Evolutionary conservation across 2,113 vertebrate species (phyloP).

Genomic region (Brachionichthys hirsutus): DNA sequence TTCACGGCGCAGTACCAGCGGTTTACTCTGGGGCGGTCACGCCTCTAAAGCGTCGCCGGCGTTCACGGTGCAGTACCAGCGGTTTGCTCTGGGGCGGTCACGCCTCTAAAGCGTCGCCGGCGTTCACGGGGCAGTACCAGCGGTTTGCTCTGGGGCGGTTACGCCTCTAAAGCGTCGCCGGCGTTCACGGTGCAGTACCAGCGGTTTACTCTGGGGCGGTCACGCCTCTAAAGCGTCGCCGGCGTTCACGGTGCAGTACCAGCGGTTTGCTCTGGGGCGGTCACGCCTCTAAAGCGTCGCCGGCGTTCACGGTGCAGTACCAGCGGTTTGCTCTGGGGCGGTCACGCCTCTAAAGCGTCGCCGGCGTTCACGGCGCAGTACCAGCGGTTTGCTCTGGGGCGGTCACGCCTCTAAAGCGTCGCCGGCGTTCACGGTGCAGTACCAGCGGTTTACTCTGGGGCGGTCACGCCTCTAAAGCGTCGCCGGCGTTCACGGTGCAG

Average conservation of each 20-base stretch:
- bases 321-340: neutral
- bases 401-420: slow-evolving; percentile 37
- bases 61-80: no score
- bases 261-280: slow-evolving; percentile 1
- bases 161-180: slow-evolving; percentile 37
- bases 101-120: slow-evolving; percentile 37
- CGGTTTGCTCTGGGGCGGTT: no score
- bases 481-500: slow-evolving; percentile 4
- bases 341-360: slow-evolving; percentile 40
- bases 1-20: no score
- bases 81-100: slow-evolving; percentile 9
- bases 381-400: neutral
- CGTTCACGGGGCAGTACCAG: no score
- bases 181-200: no score
- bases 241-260: no score
- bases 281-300: slow-evolving; percentile 40
- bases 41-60: slow-evolving; percentile 37
- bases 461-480: slow-evolving; percentile 36
- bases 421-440: neutral
- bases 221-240: slow-evolving; percentile 41
- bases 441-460: neutral
- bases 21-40: slow-evolving; percentile 9
- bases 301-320: neutral
- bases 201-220: slow-evolving; percentile 1
- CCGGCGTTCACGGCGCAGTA: neutral